phyloP scores from a whole-genome alignment of 53 echinoderm and acorn worm species.

The Zoroaster sp. region DNA sequence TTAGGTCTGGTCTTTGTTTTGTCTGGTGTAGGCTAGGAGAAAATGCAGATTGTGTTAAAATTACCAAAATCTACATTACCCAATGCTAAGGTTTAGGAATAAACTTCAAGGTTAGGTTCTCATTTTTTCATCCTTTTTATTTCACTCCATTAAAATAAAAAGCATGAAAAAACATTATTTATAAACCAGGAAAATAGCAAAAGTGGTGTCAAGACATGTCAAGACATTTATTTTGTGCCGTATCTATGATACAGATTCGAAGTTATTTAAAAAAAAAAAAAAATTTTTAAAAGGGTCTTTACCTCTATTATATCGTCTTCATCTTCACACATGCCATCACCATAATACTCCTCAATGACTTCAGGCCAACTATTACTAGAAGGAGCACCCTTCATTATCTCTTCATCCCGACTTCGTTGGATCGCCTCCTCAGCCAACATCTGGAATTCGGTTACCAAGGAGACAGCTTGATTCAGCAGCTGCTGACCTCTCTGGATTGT shows the following conservation, averaged over 20 bases:
- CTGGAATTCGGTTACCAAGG: conserved; percentile 21
- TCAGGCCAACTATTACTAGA: conserved; percentile 4
- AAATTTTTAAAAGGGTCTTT: not conserved
- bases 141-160: conserved; percentile 13
- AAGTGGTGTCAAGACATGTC: too few relatives aligned
- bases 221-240: too few relatives aligned
- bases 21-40: conserved; percentile 46
- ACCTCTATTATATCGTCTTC: conserved; percentile 13
- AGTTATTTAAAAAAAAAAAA: not conserved
- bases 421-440: conserved; percentile 32
- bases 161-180: too few relatives aligned
- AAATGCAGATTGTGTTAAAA: not conserved
- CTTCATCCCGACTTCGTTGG: conserved; percentile 10
- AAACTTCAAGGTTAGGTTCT: not conserved
- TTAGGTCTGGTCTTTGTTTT: not conserved
- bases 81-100: not conserved
- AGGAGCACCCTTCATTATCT: not conserved
- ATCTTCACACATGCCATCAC: not conserved
- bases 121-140: not conserved
- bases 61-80: not conserved
- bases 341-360: not conserved
- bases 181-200: too few relatives aligned
- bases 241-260: not conserved
- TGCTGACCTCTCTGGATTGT: not conserved
- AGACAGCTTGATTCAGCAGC: conserved; percentile 9